phyloP scores from a whole-genome alignment of 2,888 invertebrate genomes.

The Volucella zonaria region DNA sequence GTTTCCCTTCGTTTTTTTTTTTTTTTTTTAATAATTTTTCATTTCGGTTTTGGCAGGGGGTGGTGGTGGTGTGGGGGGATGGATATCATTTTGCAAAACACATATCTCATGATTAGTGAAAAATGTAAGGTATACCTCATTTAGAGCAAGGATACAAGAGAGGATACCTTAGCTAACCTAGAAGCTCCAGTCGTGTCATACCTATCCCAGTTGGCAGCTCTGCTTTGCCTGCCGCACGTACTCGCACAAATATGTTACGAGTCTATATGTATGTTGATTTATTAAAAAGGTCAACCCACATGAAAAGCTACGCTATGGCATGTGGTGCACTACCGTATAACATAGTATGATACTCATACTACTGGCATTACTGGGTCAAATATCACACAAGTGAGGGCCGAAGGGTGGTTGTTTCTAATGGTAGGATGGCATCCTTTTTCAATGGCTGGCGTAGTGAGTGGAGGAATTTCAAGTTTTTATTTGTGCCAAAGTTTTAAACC shows the following conservation, averaged over 20 bases:
- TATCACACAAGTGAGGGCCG: constrained; percentile 19
- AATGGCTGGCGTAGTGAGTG: background rate
- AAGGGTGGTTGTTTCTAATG: background rate
- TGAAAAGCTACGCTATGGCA: constrained; percentile 31
- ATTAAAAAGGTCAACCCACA: constrained; percentile 65
- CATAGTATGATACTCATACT: too few relatives aligned
- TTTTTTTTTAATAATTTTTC: constrained; percentile 60
- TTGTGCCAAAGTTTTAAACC: constrained; percentile 65
- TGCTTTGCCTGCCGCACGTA: constrained; percentile 43
- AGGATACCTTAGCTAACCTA: background rate
- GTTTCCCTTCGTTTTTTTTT: constrained; percentile 22
- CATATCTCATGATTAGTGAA: constrained; percentile 66
- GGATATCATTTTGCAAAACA: constrained; percentile 64
- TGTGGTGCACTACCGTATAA: constrained; percentile 6
- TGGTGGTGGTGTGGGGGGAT: too few relatives aligned
- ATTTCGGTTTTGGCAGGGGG: constrained; percentile 29
- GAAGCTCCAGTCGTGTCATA: background rate
- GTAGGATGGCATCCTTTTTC: background rate
- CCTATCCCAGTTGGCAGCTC: constrained; percentile 55
- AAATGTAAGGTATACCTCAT: constrained; percentile 64
- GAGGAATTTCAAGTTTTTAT: constrained; percentile 36
- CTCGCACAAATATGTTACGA: background rate
- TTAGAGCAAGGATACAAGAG: constrained; percentile 30
- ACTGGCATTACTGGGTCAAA: constrained; percentile 62
- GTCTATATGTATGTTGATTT: constrained; percentile 40